Evolutionary conservation across 2,113 vertebrate genomes (phyloP), one percentile per base, ranked within the genome.

Genomic region (Larimichthys crocea): DNA sequence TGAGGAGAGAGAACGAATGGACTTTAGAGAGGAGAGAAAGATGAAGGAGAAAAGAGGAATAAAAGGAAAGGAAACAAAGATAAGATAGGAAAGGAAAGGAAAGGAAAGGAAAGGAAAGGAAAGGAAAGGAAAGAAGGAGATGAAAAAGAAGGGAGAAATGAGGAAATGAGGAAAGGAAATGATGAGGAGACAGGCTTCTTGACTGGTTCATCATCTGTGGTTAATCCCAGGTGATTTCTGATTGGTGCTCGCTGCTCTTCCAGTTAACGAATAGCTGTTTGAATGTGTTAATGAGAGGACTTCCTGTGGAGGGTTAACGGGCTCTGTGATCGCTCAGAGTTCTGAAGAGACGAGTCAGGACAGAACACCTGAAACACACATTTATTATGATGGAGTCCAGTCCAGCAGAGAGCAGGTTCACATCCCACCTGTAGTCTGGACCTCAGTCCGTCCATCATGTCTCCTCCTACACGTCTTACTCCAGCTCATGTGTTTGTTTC

Each of bases 1-100:
- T 66, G 81, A 83, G 76, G 73, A 90, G 62, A 22, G 74, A 56
- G 82, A 68, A 62, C 56, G 76, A 67, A 82, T 46, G 69, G 86
- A 80, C 63, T 83, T 31, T 71, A 9, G 40, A 81, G 42, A 66
- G 73, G 15, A 74, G 46, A 59, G 49, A 65, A 68, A 40, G 70
- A 73, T 42, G 60, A 40, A 81, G 66, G 4, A 74, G 15, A 10
- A 10, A 24, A n/a, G 11, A 40, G 3, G 57, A 63, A 35, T 35
- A 6, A 14, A 55, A 50, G n/a, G 44, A 31, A 14, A 65, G 16
- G 20, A 4, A 42, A 20, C 35, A n/a, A 14, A 14, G 31, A 31
- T 31, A 6, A 31, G 31, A 31, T 6, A 19, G 11, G 46, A 50
- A 49, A 22, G 26, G 17, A 6, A 40, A 69, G 26, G 17, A 6